Percentiles rank a stretch among this genome's conserved stretches.
These are phyloP conservation scores for Cotesia chilonis DNA, from an alignment of 1,140 invertebrate species.

Conservation along the genomic window DNA sequence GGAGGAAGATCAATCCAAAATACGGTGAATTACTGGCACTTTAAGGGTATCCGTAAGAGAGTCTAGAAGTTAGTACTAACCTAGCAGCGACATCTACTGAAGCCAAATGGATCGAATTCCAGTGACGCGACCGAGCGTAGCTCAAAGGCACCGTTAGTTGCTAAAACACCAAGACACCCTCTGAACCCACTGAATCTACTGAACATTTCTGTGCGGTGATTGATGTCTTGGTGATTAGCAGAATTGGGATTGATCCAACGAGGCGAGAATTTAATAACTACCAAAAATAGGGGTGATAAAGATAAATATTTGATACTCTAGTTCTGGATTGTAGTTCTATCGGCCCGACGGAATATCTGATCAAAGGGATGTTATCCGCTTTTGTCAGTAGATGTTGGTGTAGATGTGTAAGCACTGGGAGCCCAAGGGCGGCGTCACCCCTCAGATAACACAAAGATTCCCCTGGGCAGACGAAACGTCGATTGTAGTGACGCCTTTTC, in stretches of 20 bases:
- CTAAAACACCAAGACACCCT: no score
- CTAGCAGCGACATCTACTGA: no score
- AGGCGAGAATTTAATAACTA: slow-evolving; percentile 24
- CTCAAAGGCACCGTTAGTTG: no score
- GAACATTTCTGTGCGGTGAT: no score
- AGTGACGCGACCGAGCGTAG: no score
- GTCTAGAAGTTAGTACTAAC: neutral
- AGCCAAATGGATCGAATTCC: no score
- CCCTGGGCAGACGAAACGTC: slow-evolving; percentile 30
- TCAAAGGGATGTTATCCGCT: slow-evolving; percentile 20
- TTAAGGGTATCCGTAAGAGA: slow-evolving; percentile 22
- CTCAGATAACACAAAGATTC: slow-evolving; percentile 33
- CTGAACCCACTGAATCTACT: no score
- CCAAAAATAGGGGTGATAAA: slow-evolving; percentile 33
- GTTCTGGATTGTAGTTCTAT: neutral
- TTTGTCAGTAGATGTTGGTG: neutral
- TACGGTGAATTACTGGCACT: slow-evolving; percentile 39
- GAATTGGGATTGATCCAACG: neutral
- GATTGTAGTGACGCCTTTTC: slow-evolving; percentile 21
- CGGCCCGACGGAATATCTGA: slow-evolving; percentile 34
- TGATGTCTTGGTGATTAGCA: no score
- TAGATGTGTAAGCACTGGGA: slow-evolving; percentile 12
- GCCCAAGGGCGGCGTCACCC: neutral
- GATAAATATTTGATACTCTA: slow-evolving; percentile 3
- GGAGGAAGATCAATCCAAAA: slow-evolving; percentile 9